Evolutionary conservation across 2,888 invertebrate species (phyloP).

Genomic region (Tetramorium bicarinatum): DNA sequence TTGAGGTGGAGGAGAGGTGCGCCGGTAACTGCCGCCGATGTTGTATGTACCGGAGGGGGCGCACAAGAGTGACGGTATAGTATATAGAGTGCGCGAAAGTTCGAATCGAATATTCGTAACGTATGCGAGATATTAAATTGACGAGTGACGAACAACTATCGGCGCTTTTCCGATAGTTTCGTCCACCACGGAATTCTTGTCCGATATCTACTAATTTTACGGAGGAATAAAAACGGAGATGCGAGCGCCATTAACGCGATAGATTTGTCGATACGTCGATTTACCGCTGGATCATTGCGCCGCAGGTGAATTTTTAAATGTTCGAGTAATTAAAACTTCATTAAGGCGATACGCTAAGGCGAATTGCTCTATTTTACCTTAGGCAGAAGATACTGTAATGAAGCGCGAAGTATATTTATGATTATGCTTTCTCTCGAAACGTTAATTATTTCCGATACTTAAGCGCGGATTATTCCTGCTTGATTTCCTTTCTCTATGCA

Average conservation of each 20-base stretch:
- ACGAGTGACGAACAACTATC: constrained; percentile 61
- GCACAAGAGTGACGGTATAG: constrained; percentile 46
- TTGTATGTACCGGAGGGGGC: constrained; percentile 54
- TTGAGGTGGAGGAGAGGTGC: constrained; percentile 75
- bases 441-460: constrained; percentile 58
- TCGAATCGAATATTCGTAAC: constrained; percentile 72
- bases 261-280: constrained; percentile 35
- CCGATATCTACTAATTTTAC: constrained; percentile 11
- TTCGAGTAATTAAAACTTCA: constrained; percentile 52
- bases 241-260: constrained; percentile 22
- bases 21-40: constrained; percentile 70
- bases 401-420: constrained; percentile 50
- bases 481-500: constrained; percentile 34
- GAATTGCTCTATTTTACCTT: constrained; percentile 33
- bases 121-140: constrained; percentile 73
- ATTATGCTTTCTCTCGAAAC: constrained; percentile 47
- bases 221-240: background rate
- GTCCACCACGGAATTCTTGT: constrained; percentile 40
- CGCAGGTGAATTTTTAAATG: constrained; percentile 37
- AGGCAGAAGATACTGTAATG: constrained; percentile 32
- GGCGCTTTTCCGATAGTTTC: constrained; percentile 54
- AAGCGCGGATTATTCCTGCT: constrained; percentile 32
- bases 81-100: constrained; percentile 68
- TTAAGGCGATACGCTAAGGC: constrained; percentile 30
- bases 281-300: constrained; percentile 27